phyloP scores from a whole-genome alignment of 2,888 invertebrate genomes.

The Lithodes maja region DNA sequence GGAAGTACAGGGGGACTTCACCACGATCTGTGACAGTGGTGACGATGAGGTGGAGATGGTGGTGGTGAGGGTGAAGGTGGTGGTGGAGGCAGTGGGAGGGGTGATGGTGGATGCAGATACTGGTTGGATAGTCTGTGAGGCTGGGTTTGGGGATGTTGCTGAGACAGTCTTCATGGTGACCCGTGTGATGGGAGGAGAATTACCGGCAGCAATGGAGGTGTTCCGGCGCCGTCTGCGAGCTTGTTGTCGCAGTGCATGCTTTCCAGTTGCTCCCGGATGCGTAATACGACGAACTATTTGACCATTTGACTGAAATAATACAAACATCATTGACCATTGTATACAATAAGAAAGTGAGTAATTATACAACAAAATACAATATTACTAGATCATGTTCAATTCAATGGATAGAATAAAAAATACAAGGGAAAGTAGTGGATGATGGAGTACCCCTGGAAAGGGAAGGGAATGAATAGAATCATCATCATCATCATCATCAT shows the following conservation, averaged over 20 bases:
- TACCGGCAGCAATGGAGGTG: slow-evolving; percentile 81
- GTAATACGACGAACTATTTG: slow-evolving; percentile 45
- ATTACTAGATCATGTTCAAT: too few species aligned
- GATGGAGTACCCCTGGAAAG: too few species aligned
- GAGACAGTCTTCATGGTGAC: slow-evolving; percentile 68
- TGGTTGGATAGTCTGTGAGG: slow-evolving; percentile 45
- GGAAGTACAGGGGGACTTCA: slow-evolving; percentile 16
- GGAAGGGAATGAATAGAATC: too few species aligned
- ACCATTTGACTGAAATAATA: slow-evolving; percentile 53
- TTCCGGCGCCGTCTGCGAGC: slow-evolving; percentile 88
- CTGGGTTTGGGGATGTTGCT: slow-evolving; percentile 57
- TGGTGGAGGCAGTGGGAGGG: slow-evolving; percentile 5
- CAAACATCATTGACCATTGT: too few species aligned
- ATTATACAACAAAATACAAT: too few species aligned
- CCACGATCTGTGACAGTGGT: neutral
- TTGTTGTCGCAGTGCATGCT: slow-evolving; percentile 81
- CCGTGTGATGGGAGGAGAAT: slow-evolving; percentile 68
- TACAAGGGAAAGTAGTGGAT: too few species aligned
- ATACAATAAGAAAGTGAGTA: too few species aligned
- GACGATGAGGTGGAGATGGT: slow-evolving; percentile 15
- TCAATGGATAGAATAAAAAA: too few species aligned
- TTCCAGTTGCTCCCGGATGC: slow-evolving; percentile 58
- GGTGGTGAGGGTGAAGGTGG: slow-evolving; percentile 26
- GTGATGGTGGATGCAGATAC: slow-evolving; percentile 13
- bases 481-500: too few species aligned